Evolutionary conservation across 2,797 vertebrate species (phyloP), one percentile per base, ranked within the genome.

Genomic region (Melanitta fusca): DNA sequence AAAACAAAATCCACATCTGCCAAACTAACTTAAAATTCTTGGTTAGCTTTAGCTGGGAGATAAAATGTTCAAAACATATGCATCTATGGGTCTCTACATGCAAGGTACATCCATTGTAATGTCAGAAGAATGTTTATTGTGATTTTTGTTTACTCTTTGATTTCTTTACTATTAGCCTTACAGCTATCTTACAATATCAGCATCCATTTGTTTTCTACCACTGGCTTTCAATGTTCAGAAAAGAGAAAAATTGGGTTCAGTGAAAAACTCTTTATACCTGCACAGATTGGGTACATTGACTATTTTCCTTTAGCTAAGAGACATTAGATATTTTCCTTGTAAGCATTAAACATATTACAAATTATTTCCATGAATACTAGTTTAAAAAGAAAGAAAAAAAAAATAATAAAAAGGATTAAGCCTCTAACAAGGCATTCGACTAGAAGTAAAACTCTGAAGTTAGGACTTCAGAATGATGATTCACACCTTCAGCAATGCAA

Each of bases 151-250:
- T 79, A 88, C n/a, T 85, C 19, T 61, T 84, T 61, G 71, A 91
- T 95, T 95, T 88, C 81, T 84, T 96, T 91, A 79, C 90, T 71
- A 85, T 91, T 94, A 88, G 60, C 81, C 71, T 86, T 89, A 78
- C 62, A 97, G 95, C 85, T 95, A 89, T 87, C 88, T 73, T 88
- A 90, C 61, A 89, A 93, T 71, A 95, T 28, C 70, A 94, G 54
- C 54, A 60, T 82, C 73, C 77, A 68, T 94, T 95, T 89, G 77
- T 85, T 94, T 96, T 94, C 45, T 89, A 95, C 61, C 75, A 90
- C 49, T 79, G 60, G n/a, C 57, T 88, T 56, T 89, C 51, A 86
- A 32, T 24, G 38, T 72, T 83, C 60, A 65, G 56, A 73, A 82
- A 78, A 84, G 18, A 88, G 68, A 86, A 93, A 94, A 91, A 94